A percentile compares a stretch with the other conserved stretches of the same genome.
Evolutionary conservation across 2,888 invertebrate species (phyloP).

Genomic region (Eutolmus rufibarbis): DNA sequence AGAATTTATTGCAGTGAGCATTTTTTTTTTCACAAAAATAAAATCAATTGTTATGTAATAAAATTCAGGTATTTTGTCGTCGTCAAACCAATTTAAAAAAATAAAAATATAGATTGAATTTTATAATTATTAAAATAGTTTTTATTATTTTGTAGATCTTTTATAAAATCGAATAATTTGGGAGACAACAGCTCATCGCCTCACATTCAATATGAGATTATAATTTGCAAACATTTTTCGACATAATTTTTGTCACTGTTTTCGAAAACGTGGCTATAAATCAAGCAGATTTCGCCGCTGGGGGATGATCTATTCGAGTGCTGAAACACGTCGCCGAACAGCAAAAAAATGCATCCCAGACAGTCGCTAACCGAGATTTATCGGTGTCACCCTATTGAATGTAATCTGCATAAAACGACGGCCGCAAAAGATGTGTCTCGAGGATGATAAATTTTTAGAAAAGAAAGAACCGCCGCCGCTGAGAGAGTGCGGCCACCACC

Average conservation of each 20-base stretch:
- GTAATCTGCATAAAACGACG: slow-evolving; percentile 7
- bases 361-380: slow-evolving; percentile 26
- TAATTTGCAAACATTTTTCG: no score
- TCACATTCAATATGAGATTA: no score
- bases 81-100: no score
- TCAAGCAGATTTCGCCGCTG: background rate
- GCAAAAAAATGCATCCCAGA: slow-evolving; percentile 26
- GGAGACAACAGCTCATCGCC: no score
- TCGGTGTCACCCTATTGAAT: slow-evolving; percentile 33
- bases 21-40: no score
- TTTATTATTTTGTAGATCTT: no score
- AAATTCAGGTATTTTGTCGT: no score
- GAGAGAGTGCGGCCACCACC: background rate
- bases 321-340: background rate
- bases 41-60: no score
- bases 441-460: slow-evolving; percentile 37
- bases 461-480: background rate
- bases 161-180: no score
- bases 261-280: background rate
- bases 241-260: background rate
- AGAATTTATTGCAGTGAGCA: no score
- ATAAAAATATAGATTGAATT: no score
- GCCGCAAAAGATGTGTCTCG: slow-evolving; percentile 9
- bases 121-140: no score
- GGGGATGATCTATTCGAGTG: slow-evolving; percentile 5